These are phyloP conservation scores for Coracias cyanogaster DNA, from an alignment of 2,797 vertebrate genomes.

Conservation along the genomic window DNA sequence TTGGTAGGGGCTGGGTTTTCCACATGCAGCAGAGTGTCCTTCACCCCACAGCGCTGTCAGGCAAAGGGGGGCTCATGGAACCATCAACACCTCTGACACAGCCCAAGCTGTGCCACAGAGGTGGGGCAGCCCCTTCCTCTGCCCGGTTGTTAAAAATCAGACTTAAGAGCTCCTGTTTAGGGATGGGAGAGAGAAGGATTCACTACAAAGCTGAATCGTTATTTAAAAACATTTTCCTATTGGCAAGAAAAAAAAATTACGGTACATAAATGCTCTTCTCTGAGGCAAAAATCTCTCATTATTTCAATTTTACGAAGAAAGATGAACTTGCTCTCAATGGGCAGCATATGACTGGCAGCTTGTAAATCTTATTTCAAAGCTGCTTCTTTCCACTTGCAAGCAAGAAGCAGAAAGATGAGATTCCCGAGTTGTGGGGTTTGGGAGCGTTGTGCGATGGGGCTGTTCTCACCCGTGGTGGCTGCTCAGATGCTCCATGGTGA, in stretches of 20 bases:
- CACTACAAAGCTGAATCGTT: neutral
- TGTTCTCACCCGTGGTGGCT: neutral
- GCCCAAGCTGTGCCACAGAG: neutral
- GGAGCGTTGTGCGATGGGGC: neutral
- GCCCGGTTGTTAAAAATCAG: neutral
- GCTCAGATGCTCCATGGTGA: neutral
- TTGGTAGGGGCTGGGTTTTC: neutral
- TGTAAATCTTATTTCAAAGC: neutral
- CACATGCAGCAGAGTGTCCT: fast-evolving
- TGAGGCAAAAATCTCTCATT: neutral
- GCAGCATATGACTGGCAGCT: neutral
- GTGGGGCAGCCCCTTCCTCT: neutral
- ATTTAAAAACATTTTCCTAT: neutral
- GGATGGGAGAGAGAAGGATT: neutral
- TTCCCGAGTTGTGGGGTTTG: neutral
- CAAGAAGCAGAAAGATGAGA: neutral
- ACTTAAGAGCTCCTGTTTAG: fast-evolving
- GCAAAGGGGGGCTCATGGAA: neutral
- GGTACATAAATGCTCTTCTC: neutral
- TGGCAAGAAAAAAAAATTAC: neutral
- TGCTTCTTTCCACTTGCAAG: neutral
- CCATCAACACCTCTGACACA: neutral
- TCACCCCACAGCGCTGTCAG: neutral
- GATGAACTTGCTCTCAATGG: neutral
- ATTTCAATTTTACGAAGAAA: neutral